A percentile compares a stretch with the other conserved stretches of the same genome.
These are phyloP conservation scores for Anagyrus pseudococci DNA, from an alignment of 2,888 invertebrate genomes.

Conservation along the genomic window DNA sequence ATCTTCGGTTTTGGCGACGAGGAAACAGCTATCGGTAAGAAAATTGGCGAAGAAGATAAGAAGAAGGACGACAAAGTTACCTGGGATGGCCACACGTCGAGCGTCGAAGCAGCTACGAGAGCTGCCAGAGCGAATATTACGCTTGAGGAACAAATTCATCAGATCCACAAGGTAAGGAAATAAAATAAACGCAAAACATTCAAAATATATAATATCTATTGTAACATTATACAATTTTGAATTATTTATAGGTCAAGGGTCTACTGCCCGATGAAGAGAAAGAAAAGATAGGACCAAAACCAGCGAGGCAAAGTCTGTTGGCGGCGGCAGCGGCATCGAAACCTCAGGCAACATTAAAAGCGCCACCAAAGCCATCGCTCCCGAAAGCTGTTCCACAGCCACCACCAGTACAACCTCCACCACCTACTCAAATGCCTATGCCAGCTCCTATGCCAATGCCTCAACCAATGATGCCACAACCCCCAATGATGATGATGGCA, in stretches of 20 bases:
- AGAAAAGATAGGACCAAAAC: constrained; percentile 94
- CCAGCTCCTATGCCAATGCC: constrained; percentile 60
- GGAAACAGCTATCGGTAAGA: constrained; percentile 99
- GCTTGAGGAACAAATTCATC: constrained; percentile 95
- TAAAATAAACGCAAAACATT: not conserved
- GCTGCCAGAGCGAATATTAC: constrained; percentile 95
- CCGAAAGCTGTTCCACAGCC: too few relatives aligned
- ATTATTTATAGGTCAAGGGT: constrained; percentile 71
- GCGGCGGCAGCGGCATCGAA: constrained; percentile 58
- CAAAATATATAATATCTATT: not conserved
- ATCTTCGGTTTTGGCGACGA: constrained; percentile 99
- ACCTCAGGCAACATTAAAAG: constrained; percentile 57
- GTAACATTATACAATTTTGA: not conserved
- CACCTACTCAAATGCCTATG: constrained; percentile 56
- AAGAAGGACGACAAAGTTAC: constrained; percentile 90
- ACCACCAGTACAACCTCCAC: constrained; percentile 48
- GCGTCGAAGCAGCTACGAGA: constrained; percentile 93
- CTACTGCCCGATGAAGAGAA: constrained; percentile 94
- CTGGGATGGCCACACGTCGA: constrained; percentile 98
- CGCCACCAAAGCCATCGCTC: constrained; percentile 57
- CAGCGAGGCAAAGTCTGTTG: constrained; percentile 64
- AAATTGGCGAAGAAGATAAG: constrained; percentile 90
- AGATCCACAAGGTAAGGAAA: constrained; percentile 86
- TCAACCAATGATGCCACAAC: constrained; percentile 65
- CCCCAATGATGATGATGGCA: constrained; percentile 71